These are phyloP conservation scores for Ramazzottius varieornatus DNA, from an alignment of 2,888 invertebrate genomes.

Conservation along the genomic window DNA sequence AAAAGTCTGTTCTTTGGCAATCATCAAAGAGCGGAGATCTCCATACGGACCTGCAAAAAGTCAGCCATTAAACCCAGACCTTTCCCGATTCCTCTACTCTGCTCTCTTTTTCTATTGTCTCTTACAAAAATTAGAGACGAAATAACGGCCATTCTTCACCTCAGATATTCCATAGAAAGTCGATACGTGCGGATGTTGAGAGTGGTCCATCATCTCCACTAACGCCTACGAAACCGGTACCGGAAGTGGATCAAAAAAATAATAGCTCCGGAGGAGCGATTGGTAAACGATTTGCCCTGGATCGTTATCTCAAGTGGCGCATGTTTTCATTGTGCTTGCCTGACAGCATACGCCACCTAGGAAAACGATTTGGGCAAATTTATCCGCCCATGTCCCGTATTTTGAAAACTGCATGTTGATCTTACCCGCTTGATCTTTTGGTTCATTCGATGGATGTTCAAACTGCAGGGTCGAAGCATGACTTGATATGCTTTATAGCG, in stretches of 20 bases:
- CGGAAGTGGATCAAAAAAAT: too few species aligned
- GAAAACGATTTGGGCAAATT: too few species aligned
- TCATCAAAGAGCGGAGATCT: not conserved
- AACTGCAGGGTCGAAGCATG: not conserved
- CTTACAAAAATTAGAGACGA: slow-evolving; percentile 1
- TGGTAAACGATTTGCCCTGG: too few species aligned
- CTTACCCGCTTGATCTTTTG: not conserved
- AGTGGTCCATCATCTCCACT: not conserved
- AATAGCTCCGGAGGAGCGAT: too few species aligned
- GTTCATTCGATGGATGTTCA: not conserved
- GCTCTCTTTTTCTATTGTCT: too few species aligned
- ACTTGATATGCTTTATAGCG: not conserved
- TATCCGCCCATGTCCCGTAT: too few species aligned
- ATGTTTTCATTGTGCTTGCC: too few species aligned
- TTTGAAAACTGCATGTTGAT: too few species aligned
- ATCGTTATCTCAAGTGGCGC: too few species aligned
- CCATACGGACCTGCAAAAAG: slow-evolving; percentile 1
- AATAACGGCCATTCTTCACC: not conserved
- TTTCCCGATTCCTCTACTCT: not conserved
- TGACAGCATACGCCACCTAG: too few species aligned
- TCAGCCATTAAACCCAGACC: not conserved
- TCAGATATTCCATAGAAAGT: not conserved
- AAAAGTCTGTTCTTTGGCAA: not conserved
- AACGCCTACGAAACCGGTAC: not conserved
- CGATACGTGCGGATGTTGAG: not conserved